Evolutionary conservation across 2,888 invertebrate genomes (phyloP).

Genomic region (Drosophila stalkeri): DNA sequence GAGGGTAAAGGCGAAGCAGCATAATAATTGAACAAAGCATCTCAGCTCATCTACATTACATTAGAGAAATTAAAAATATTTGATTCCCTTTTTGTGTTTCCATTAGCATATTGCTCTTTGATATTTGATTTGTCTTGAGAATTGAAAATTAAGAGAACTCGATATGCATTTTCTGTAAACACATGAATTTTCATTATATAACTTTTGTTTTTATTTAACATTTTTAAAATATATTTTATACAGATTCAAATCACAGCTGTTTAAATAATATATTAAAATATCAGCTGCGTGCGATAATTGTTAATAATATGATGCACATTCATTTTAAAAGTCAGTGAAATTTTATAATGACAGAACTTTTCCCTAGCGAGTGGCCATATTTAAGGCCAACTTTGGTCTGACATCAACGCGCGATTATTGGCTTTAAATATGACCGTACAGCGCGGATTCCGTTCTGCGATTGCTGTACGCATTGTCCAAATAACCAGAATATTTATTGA

Average conservation of each 20-base stretch:
- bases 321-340: background rate
- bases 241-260: background rate
- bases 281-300: background rate
- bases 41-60: background rate
- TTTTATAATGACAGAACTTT: slow-evolving; percentile 6
- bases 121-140: background rate
- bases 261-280: background rate
- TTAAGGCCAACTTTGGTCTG: slow-evolving; percentile 4
- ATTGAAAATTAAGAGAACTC: background rate
- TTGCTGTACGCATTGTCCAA: slow-evolving; percentile 26
- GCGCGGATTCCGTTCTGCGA: slow-evolving; percentile 1
- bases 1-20: fast-evolving
- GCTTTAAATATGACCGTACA: slow-evolving; percentile 56
- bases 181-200: too few relatives aligned
- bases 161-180: background rate
- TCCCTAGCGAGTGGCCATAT: slow-evolving; percentile 7
- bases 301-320: background rate
- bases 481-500: slow-evolving; percentile 64
- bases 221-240: too few relatives aligned
- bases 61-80: background rate
- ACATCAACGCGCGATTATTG: slow-evolving; percentile 54
- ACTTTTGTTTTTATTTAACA: too few relatives aligned
- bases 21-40: background rate
- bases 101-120: background rate
- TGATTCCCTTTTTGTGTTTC: background rate